Evolutionary conservation across 2,797 vertebrate species (phyloP).

Genomic region (Glossophaga mutica): DNA sequence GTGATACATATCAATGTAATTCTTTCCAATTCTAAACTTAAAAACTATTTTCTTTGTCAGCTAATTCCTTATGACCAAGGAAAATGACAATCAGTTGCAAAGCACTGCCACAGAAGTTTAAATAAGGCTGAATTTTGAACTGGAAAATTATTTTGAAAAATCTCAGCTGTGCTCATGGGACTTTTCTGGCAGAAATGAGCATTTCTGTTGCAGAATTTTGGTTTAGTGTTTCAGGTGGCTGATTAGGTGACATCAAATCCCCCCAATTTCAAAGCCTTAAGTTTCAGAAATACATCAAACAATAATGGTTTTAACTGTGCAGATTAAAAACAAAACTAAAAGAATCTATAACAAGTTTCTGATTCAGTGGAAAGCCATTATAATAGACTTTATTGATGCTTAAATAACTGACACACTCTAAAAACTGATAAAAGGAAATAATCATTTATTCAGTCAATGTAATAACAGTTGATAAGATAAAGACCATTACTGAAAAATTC

Average conservation of each 20-base stretch:
- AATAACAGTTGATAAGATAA: slow-evolving; percentile 7
- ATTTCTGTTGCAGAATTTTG: neutral
- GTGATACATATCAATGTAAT: slow-evolving; percentile 17
- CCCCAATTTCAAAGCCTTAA: neutral
- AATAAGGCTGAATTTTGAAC: slow-evolving; percentile 42
- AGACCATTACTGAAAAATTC: slow-evolving; percentile 23
- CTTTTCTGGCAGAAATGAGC: neutral
- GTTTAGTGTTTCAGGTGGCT: neutral
- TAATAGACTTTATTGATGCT: slow-evolving; percentile 22
- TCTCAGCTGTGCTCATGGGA: neutral
- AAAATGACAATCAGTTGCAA: slow-evolving; percentile 33
- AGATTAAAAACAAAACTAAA: slow-evolving; percentile 35
- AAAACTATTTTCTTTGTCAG: slow-evolving; percentile 41
- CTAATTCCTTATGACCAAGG: slow-evolving; percentile 22
- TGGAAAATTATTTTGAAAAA: slow-evolving; percentile 23
- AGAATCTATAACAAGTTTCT: slow-evolving; percentile 5
- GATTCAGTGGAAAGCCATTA: slow-evolving; percentile 8
- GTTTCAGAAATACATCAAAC: slow-evolving; percentile 28
- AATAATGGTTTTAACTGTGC: slow-evolving; percentile 2
- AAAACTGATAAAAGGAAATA: slow-evolving; percentile 16
- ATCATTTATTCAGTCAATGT: neutral
- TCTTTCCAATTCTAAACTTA: slow-evolving; percentile 53
- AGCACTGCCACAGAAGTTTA: neutral
- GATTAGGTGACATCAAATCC: neutral
- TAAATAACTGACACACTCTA: neutral